Evolutionary conservation across 1,140 invertebrate genomes (phyloP).

Genomic region (Hermetia illucens): DNA sequence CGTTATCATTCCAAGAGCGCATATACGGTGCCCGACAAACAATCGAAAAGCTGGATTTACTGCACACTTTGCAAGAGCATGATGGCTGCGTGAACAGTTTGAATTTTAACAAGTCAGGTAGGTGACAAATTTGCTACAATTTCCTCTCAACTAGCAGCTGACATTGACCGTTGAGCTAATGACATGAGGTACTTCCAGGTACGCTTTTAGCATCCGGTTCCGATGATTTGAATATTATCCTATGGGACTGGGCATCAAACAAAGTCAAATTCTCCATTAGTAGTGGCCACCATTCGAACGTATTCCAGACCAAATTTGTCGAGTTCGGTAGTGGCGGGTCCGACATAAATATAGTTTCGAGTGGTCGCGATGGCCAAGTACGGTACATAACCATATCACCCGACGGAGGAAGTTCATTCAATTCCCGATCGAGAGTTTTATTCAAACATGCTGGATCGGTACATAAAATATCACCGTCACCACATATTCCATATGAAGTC

Average conservation of each 20-base stretch:
- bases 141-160: conserved; percentile 4
- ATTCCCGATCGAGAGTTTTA: conserved; percentile 11
- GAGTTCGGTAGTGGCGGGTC: conserved; percentile 39
- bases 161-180: conserved; percentile 5
- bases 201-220: conserved; percentile 72
- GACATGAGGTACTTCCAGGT: too few relatives aligned
- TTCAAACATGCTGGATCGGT: conserved; percentile 19
- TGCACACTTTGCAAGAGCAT: conserved; percentile 65
- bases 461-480: conserved; percentile 23
- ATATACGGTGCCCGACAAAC: conserved; percentile 71
- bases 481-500: conserved; percentile 60
- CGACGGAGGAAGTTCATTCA: conserved; percentile 11
- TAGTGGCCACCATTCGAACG: conserved; percentile 72
- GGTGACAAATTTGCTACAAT: not conserved
- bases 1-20: conserved; percentile 25
- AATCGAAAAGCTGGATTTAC: conserved; percentile 67
- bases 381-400: conserved; percentile 22
- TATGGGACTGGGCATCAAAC: conserved; percentile 83
- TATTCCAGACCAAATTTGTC: conserved; percentile 72
- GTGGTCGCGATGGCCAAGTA: conserved; percentile 81
- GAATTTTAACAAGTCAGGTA: conserved; percentile 69
- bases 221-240: conserved; percentile 69
- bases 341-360: conserved; percentile 75
- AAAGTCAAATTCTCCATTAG: conserved; percentile 47
- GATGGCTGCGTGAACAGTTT: conserved; percentile 84